A percentile compares a stretch with the other conserved stretches of the same genome.
phyloP scores from a whole-genome alignment of 2,888 invertebrate species.

The Halictus ligatus region DNA sequence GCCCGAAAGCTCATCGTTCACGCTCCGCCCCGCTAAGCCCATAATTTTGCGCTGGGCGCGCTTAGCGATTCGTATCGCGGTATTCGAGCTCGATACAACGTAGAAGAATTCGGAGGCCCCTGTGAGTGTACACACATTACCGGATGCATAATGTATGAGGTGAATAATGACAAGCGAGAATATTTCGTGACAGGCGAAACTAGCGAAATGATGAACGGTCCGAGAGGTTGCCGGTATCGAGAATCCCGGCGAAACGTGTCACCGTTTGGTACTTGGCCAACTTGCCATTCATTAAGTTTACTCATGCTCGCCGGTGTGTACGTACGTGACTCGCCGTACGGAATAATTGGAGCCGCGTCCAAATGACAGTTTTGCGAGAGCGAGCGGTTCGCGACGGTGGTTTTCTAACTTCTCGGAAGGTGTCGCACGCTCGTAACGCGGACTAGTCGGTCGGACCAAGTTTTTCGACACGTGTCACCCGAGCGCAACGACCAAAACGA shows the following conservation, averaged over 20 bases:
- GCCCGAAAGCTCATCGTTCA: not conserved
- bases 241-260: conserved; percentile 43
- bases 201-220: conserved; percentile 59
- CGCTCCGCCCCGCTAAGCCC: not conserved
- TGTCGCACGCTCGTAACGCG: conserved; percentile 12
- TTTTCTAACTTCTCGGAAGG: conserved; percentile 45
- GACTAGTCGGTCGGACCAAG: conserved; percentile 5
- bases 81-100: not conserved
- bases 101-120: not conserved
- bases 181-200: conserved; percentile 55
- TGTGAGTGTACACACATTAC: not conserved
- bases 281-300: conserved; percentile 68
- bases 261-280: conserved; percentile 63
- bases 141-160: not conserved
- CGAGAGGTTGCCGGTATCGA: conserved; percentile 33
- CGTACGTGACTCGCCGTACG: conserved; percentile 40
- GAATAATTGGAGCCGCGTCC: conserved; percentile 61
- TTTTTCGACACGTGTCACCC: not conserved
- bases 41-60: not conserved
- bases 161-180: conserved; percentile 37
- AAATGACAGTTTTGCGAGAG: conserved; percentile 25
- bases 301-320: conserved; percentile 28
- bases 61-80: conserved; percentile 16
- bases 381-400: conserved; percentile 22
- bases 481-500: not conserved